Conservation (phyloP, 64 coral and sea anemone genomes). For the Stichodactyla helianthus region DNA sequence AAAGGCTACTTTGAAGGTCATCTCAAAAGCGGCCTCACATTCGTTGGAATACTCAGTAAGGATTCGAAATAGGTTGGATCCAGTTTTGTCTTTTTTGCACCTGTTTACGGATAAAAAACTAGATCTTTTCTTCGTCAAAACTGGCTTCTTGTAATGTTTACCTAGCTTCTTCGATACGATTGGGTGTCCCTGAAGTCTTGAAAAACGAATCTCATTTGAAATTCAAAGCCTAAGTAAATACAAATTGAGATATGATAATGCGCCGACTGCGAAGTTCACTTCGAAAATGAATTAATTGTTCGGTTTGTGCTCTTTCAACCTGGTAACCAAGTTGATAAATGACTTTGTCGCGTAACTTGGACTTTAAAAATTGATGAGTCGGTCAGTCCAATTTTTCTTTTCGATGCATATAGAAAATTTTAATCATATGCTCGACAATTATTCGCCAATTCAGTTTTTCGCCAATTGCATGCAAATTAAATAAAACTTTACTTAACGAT, state of each 20-base stretch:
- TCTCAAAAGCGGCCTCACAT: not conserved
- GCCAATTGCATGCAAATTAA: too few species aligned
- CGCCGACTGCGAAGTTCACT: not conserved
- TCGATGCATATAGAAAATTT: too few species aligned
- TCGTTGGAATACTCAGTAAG: not conserved
- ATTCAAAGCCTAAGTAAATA: constrained; percentile 13
- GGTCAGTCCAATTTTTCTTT: too few species aligned
- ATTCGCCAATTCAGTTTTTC: too few species aligned
- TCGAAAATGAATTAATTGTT: constrained; percentile 9
- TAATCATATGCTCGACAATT: too few species aligned
- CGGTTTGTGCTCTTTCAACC: constrained; percentile 3
- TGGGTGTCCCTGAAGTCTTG: not conserved
- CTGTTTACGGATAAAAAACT: not conserved
- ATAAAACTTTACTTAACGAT: too few species aligned
- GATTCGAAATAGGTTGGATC: not conserved
- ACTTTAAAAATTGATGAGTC: not conserved
- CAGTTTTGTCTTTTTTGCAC: not conserved
- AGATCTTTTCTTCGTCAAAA: constrained; percentile 6
- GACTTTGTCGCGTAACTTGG: not conserved
- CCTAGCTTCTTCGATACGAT: not conserved
- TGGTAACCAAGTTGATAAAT: not conserved
- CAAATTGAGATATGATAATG: constrained; percentile 20
- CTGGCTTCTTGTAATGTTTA: not conserved
- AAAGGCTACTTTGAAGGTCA: constrained; percentile 2
- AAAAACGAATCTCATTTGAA: constrained; percentile 16